These are phyloP conservation scores for Tympanuchus pallidicinctus DNA, from an alignment of 2,113 vertebrate genomes.

Conservation along the genomic window DNA sequence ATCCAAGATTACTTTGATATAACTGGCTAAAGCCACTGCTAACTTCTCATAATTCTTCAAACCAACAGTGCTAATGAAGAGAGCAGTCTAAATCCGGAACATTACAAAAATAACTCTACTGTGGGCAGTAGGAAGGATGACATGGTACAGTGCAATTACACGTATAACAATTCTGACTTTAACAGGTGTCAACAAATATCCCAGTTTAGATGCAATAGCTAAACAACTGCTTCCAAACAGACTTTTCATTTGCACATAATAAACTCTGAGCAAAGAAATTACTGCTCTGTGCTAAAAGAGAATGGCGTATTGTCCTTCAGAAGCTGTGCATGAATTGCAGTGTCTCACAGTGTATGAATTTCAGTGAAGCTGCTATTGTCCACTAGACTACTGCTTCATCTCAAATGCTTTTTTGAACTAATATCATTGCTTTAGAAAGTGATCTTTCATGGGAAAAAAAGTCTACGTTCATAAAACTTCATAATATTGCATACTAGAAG, in stretches of 20 bases:
- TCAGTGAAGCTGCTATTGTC: background rate
- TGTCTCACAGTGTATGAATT: background rate
- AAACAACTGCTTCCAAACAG: background rate
- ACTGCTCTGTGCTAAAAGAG: background rate
- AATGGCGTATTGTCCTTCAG: background rate
- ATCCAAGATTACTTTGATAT: background rate
- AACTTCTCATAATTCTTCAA: background rate
- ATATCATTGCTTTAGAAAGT: background rate
- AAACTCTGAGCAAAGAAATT: background rate
- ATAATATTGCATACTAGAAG: background rate
- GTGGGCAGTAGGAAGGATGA: fast-evolving
- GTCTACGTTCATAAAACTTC: background rate
- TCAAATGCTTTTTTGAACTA: background rate
- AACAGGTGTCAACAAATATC: background rate
- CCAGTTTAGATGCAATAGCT: background rate
- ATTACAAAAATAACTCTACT: background rate
- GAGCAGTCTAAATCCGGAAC: background rate
- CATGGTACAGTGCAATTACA: fast-evolving
- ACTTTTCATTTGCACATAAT: background rate
- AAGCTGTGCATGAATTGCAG: background rate
- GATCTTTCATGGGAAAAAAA: background rate
- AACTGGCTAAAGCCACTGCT: background rate
- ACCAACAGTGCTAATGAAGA: background rate
- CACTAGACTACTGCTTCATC: background rate
- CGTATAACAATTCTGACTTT: background rate